Evolutionary conservation across 2,797 vertebrate genomes (phyloP), one percentile per base, ranked within the genome.

Genomic region (Sitta carolinensis): DNA sequence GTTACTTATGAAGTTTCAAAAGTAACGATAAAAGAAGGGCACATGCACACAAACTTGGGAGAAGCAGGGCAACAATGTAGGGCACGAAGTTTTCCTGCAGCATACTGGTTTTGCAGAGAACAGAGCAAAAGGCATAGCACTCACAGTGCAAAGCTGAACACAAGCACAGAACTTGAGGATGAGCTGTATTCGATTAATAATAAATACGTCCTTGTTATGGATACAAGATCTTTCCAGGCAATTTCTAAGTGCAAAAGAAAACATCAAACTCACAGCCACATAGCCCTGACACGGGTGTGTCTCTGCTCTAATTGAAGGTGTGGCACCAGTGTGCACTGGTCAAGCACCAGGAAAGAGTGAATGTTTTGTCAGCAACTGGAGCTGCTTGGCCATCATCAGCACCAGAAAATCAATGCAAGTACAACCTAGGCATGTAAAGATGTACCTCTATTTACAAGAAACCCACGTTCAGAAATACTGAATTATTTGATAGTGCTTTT

Each of bases 311-410:
- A 57, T 2, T 3, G 74, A 47, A 76, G 48, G 34, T 0, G 5
- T 3, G 10, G 55, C 47, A 59, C 1, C 36, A 36, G 36, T 36
- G 36, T 36, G 36, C 36, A 36, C 36, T 36, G 36, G 29, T 52
- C 52, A 74, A 52, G 20, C 20, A 45, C 0, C 0, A 25, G 4
- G 5, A 29, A 47, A 32, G 32, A 34, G 17, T 17, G 7, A 63
- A 32, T 0, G 3, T 26, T 45, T 30, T 1, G 1, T n/a, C 67
- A 69, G 47, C 7, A 7, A 1, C 11, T 16, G 51, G 8, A 26
- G 27, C 48, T 77, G 57, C 63, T 29, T 11, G 29, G 68, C 48
- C 29, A 32, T 13, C 40, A 42, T 57, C 61, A 38, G 1, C 27
- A 12, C 18, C 20, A 40, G 3, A 15, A 23, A 64, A 88, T 8